phyloP scores from a whole-genome alignment of 2,797 vertebrate species.

The Catamblyrhynchus diadema region DNA sequence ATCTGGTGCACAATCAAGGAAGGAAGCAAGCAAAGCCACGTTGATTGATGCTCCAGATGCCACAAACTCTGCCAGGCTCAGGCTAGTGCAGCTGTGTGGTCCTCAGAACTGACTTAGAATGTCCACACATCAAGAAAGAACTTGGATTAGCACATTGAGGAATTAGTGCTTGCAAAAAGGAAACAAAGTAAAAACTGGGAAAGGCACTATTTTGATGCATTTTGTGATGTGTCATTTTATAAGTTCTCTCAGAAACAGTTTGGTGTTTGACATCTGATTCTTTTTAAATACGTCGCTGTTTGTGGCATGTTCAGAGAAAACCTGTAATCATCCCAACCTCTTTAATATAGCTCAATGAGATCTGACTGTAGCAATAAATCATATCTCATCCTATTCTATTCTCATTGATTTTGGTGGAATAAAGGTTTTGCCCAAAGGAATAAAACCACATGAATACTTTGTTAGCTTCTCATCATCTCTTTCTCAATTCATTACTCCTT shows the following conservation, averaged over 20 bases:
- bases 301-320: background rate
- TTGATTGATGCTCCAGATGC: background rate
- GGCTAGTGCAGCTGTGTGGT: background rate
- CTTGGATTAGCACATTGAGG: background rate
- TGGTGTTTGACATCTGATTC: slow-evolving; percentile 20
- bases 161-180: background rate
- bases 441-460: background rate
- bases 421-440: slow-evolving; percentile 33
- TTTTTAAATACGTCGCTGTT: background rate
- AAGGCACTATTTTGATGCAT: background rate
- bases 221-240: background rate
- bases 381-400: slow-evolving; percentile 38
- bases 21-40: background rate
- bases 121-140: background rate
- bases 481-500: slow-evolving; percentile 41
- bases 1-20: background rate
- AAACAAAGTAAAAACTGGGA: background rate
- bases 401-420: slow-evolving; percentile 35
- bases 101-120: background rate
- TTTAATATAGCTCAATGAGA: slow-evolving; percentile 12
- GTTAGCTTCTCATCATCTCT: slow-evolving; percentile 26
- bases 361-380: slow-evolving; percentile 60
- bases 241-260: slow-evolving; percentile 5
- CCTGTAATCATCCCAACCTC: background rate
- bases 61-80: background rate